These are phyloP conservation scores for Entelurus aequoreus DNA, from an alignment of 2,113 vertebrate species.

Conservation along the genomic window DNA sequence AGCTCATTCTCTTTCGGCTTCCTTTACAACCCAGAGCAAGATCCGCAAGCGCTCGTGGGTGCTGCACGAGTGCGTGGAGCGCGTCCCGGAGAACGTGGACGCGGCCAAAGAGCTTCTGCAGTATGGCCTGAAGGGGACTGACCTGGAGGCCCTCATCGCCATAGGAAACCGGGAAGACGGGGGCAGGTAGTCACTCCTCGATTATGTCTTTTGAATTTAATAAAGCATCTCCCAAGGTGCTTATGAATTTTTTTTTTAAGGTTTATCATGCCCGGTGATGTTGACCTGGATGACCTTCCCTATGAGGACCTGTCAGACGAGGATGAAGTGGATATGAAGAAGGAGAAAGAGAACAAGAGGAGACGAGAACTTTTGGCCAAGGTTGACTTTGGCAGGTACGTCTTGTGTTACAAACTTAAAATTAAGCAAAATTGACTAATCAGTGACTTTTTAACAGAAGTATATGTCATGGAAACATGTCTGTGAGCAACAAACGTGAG, in stretches of 20 bases:
- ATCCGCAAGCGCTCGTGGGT: conserved; percentile 97
- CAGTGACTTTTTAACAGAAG: too few relatives aligned
- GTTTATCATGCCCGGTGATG: conserved; percentile 83
- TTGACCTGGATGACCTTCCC: conserved; percentile 76
- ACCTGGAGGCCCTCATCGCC: conserved; percentile 87
- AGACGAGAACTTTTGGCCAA: conserved; percentile 73
- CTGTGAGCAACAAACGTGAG: too few relatives aligned
- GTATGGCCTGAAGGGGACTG: conserved; percentile 90
- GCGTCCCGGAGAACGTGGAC: conserved; percentile 93
- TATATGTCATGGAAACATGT: too few relatives aligned
- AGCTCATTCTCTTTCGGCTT: conserved; percentile 14
- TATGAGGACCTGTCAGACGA: conserved; percentile 79
- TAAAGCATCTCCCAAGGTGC: neutral
- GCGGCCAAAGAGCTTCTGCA: conserved; percentile 90
- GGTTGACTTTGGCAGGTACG: conserved; percentile 84
- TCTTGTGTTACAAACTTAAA: too few relatives aligned
- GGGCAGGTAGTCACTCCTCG: conserved; percentile 74
- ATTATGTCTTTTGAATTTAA: neutral
- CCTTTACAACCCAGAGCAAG: conserved; percentile 79
- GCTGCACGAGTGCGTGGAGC: conserved; percentile 92
- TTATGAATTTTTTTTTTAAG: conserved; percentile 54
- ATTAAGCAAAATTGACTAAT: too few relatives aligned
- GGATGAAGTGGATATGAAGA: conserved; percentile 67
- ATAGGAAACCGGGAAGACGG: conserved; percentile 81
- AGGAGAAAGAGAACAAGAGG: conserved; percentile 69